Percentiles rank a stretch among this genome's conserved stretches.
Evolutionary conservation across 2,797 vertebrate species (phyloP).

Genomic region (Xiphophorus birchmanni): DNA sequence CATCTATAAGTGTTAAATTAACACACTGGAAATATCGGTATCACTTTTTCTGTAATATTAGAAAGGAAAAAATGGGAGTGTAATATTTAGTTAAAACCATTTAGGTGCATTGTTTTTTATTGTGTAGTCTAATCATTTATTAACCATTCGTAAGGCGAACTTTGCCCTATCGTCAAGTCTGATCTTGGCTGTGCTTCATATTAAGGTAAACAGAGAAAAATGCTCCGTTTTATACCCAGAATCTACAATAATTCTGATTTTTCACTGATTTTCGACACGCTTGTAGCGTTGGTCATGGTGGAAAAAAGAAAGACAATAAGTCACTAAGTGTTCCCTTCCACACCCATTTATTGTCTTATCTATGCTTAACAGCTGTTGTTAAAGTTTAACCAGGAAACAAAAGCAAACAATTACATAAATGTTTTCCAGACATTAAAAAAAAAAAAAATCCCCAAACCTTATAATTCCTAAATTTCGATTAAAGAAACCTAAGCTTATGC

Average conservation of each 20-base stretch:
- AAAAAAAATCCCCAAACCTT: not conserved
- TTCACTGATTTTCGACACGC: not conserved
- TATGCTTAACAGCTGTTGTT: slow-evolving; percentile 18
- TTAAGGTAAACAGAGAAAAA: not conserved
- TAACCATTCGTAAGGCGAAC: slow-evolving; percentile 54
- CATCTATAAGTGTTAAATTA: not conserved
- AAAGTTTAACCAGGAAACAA: not conserved
- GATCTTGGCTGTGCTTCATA: slow-evolving; percentile 1
- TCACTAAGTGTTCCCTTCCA: slow-evolving; percentile 41
- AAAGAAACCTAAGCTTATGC: not conserved
- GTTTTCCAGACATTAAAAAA: not conserved
- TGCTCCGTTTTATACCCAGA: not conserved
- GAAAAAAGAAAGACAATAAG: slow-evolving; percentile 29
- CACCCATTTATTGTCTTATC: slow-evolving; percentile 21
- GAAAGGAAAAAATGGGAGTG: not conserved
- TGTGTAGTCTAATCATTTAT: slow-evolving; percentile 51
- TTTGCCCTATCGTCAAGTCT: slow-evolving; percentile 39
- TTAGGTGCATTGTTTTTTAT: slow-evolving; percentile 15
- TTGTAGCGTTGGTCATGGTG: slow-evolving; percentile 19
- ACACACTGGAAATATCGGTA: not conserved
- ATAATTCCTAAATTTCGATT: not conserved
- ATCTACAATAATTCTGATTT: not conserved
- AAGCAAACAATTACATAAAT: not conserved
- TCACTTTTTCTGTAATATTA: not conserved
- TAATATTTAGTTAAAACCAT: slow-evolving; percentile 23